phyloP scores from a whole-genome alignment of 2,888 invertebrate species.

The Drosophila parthenogenetica region DNA sequence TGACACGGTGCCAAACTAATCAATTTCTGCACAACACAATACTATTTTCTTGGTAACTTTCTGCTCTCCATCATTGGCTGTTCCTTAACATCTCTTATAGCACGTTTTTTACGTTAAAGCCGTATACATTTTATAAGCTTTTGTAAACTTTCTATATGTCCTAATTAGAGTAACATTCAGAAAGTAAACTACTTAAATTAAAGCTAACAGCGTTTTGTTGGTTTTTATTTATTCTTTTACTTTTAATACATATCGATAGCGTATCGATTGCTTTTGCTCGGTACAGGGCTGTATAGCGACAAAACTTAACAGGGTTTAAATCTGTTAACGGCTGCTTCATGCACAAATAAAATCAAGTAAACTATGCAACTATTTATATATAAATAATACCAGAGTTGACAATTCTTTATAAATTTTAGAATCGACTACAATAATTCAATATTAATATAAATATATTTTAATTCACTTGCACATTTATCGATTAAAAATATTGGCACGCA shows the following conservation, averaged over 20 bases:
- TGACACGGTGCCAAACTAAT: conserved; percentile 11
- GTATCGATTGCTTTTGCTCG: neutral
- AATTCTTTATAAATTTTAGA: no score
- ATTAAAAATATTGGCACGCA: conserved; percentile 2
- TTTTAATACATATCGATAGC: conserved; percentile 12
- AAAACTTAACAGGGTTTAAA: conserved; percentile 1
- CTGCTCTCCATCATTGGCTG: conserved; percentile 10
- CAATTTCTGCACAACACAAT: conserved; percentile 21
- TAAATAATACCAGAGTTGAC: neutral
- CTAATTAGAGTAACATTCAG: neutral
- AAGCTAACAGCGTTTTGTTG: neutral
- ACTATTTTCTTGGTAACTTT: conserved; percentile 6
- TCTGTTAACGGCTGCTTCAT: neutral
- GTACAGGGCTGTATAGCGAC: conserved; percentile 14
- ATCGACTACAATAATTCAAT: no score
- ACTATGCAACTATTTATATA: neutral
- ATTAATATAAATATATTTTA: no score
- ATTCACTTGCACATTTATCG: conserved; percentile 7
- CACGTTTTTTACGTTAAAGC: neutral
- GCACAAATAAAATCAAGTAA: neutral
- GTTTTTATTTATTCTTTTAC: conserved; percentile 26
- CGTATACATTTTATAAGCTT: neutral
- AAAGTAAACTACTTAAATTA: neutral
- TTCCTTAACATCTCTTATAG: neutral
- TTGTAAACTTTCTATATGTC: neutral